Evolutionary conservation across 2,113 vertebrate species (phyloP), one percentile per base, ranked within the genome.

Genomic region (Cottus gobio): DNA sequence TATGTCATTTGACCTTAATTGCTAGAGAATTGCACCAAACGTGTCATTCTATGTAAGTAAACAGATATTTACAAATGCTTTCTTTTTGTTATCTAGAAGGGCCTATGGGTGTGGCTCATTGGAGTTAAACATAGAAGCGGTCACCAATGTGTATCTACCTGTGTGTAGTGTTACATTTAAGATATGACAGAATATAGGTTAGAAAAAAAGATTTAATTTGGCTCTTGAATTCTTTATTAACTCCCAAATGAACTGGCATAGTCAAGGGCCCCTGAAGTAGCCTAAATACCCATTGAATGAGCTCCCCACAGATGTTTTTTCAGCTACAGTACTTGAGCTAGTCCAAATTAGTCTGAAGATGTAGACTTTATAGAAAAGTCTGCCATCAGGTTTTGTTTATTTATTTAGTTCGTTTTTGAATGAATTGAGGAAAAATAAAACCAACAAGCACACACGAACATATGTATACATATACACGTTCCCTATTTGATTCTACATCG

Each of bases 51-150:
- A 12, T 30, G 15, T 0, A 31, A 42, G 22, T 56, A 11, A 12
- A 52, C 22, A 57, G 30, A 54, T 62, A 16, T n/a, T 2, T 36
- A 7, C 20, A 60, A 44, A 58, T 2, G 1, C 13, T 16, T 48
- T 68, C 2, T 39, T 6, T 37, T 5, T 70, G 10, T 70, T 75
- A 57, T 60, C 58, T 58, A 1, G 6, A 22, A 15, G n/a, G 18
- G 26, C 18, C 26, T 65, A 7, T 44, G 77, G 84, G 84, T 83
- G 86, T 67, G 89, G 66, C 48, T n/a, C 46, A 48, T 12, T 28
- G 4, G 16, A 44, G 56, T 52, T 16, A 57, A 39, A 66, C 69
- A 34, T 9, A 46, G 22, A 16, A 2, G n/a, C 67, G 24, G 30
- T 4, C 2, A 46, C 3, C 24, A 18, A 1, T 44, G 5, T 34